These are phyloP conservation scores for Deroplatys truncata DNA, from an alignment of 2,888 invertebrate species.

Conservation along the genomic window DNA sequence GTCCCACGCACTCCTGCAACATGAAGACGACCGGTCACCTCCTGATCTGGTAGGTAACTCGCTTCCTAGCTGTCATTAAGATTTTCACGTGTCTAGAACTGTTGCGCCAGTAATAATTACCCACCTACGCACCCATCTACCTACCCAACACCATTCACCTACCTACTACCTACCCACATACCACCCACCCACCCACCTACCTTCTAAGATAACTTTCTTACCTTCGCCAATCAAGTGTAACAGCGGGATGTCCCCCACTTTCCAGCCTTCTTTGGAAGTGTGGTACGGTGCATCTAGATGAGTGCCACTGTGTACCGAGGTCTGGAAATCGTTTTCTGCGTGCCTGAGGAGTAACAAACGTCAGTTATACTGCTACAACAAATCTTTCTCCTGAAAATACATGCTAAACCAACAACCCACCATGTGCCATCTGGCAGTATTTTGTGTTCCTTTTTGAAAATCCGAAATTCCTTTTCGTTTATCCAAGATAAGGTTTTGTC, in stretches of 20 bases:
- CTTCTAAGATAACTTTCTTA: background rate
- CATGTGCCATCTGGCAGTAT: background rate
- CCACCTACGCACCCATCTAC: no score
- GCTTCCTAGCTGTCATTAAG: no score
- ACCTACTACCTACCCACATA: no score
- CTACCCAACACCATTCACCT: no score
- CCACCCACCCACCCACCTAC: no score
- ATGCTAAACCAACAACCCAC: background rate
- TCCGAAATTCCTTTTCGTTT: background rate
- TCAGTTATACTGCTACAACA: background rate
- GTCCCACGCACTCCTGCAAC: no score
- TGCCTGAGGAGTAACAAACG: background rate
- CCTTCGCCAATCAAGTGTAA: background rate
- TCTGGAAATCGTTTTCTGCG: background rate
- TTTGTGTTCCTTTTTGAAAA: background rate
- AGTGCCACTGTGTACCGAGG: background rate
- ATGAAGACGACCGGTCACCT: no score
- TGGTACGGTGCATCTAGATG: background rate
- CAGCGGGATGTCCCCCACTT: background rate
- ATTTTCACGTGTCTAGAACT: no score
- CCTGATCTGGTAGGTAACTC: no score
- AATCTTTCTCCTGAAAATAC: no score
- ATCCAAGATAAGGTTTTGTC: background rate
- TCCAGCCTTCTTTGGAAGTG: background rate
- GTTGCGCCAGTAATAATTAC: no score